Base-by-base conservation (phyloP, 2,113 vertebrate species). In the Potamarius usumacintae region DNA sequence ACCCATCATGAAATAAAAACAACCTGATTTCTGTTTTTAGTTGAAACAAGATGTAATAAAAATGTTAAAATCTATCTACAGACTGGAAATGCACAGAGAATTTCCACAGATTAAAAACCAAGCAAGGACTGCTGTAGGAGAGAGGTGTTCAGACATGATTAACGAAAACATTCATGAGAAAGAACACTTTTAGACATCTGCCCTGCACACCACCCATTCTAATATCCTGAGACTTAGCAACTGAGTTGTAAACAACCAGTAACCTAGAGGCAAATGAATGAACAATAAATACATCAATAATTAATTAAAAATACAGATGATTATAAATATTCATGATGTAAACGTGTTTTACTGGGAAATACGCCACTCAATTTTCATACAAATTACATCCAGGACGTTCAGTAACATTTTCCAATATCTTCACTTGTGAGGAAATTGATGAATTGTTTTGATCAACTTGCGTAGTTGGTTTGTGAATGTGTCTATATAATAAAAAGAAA, bases 141-240 rank as follows among this genome's bases (percentile, higher is more conserved):
- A 65, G 58, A 85, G 72, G 5, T 52, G 74, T 27, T 65, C 1
- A 65, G 48, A 78, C 48, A 34, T 67, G 74, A 50, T 65, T 63
- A 86, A 60, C 34, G 42, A 65, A 79, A 27, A 53, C 25, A 86
- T 65, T 86, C 10, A 5, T 78, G 57, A 9, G 30, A 85, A 42
- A 52, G 12, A 53, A 34, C 25, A 63, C 34, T 60, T 74, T 34
- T 72, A 84, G 18, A 72, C n/a, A 72, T 8, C 53, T 30, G 12
- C 1, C 22, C 30, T 18, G 50, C 12, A 72, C 69, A 72, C 30
- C 17, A 72, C 69, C 14, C 7, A 18, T 9, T 72, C 34, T 17
- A 42, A 42, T 25, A 25, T 77, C 10, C 74, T 77, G 74, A 77
- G 74, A 52, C 22, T 7, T 7, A 69, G 27, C 5, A 42, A 72